Conservation (phyloP, 2,797 vertebrate genomes). For the Pipistrellus pygmaeus region DNA sequence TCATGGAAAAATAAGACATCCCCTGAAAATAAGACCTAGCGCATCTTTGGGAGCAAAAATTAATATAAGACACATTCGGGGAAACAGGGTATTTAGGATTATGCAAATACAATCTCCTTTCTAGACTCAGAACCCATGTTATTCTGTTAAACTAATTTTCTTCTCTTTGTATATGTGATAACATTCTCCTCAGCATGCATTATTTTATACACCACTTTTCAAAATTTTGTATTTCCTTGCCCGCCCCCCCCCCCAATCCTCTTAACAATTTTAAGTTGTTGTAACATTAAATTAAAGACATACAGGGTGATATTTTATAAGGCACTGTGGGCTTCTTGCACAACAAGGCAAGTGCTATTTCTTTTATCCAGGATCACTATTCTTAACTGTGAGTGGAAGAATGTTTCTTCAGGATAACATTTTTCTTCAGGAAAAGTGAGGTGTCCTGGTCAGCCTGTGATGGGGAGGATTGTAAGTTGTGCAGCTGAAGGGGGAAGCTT, state of each 20-base stretch:
- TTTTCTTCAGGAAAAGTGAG: background rate
- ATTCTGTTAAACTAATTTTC: background rate
- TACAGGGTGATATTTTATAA: background rate
- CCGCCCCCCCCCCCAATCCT: background rate
- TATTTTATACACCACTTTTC: background rate
- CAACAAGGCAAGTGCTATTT: background rate
- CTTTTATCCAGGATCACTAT: background rate
- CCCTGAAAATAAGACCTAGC: too few species aligned
- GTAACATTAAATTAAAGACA: background rate
- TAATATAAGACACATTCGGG: too few species aligned
- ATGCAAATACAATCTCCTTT: background rate
- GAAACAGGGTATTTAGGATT: background rate
- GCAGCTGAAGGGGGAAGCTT: background rate
- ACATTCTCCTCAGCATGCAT: background rate
- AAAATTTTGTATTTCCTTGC: background rate
- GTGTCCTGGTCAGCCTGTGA: background rate
- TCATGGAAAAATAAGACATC: too few species aligned
- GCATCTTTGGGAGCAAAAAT: too few species aligned
- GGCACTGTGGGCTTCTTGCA: background rate
- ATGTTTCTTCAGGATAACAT: background rate
- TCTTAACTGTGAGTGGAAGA: slow-evolving; percentile 12
- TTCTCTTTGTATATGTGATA: background rate
- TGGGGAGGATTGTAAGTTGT: slow-evolving; percentile 13
- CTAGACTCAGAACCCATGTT: background rate
- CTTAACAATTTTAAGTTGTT: background rate